Evolutionary conservation across 2,113 vertebrate species (phyloP).

Genomic region (Rhea pennata): DNA sequence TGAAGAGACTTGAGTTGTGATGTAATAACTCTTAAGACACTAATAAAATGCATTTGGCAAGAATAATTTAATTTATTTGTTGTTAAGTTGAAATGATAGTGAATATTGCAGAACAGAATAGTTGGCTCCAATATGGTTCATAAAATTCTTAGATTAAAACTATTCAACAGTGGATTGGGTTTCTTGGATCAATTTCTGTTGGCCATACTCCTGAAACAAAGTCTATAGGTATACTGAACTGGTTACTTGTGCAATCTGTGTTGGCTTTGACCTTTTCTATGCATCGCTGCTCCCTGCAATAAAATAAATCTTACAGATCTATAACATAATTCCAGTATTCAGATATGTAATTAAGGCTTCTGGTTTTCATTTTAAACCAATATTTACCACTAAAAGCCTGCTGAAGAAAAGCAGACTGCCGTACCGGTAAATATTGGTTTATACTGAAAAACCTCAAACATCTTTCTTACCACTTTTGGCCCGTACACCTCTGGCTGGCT

Average conservation of each 20-base stretch:
- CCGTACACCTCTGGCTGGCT: conserved; percentile 23
- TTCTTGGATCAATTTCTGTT: background rate
- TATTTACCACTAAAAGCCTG: conserved; percentile 63
- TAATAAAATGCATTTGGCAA: background rate
- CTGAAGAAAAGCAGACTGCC: conserved; percentile 63
- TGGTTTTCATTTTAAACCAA: conserved; percentile 53
- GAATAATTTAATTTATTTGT: background rate
- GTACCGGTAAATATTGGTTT: conserved; percentile 72
- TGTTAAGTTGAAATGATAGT: background rate
- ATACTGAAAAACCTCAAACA: conserved; percentile 50
- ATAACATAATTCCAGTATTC: conserved; percentile 56
- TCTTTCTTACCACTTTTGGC: conserved; percentile 50
- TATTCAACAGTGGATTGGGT: background rate
- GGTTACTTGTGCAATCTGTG: background rate
- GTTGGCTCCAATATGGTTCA: background rate
- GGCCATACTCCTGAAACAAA: background rate
- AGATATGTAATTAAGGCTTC: conserved; percentile 68
- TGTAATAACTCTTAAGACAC: background rate
- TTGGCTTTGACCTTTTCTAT: conserved; percentile 22
- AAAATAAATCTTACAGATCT: conserved; percentile 16
- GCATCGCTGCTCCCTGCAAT: background rate
- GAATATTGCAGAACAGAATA: background rate
- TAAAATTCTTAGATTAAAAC: background rate
- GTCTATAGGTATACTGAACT: background rate
- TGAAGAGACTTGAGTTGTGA: background rate